phyloP scores from a whole-genome alignment of 2,113 vertebrate species.

The Plestiodon gilberti region DNA sequence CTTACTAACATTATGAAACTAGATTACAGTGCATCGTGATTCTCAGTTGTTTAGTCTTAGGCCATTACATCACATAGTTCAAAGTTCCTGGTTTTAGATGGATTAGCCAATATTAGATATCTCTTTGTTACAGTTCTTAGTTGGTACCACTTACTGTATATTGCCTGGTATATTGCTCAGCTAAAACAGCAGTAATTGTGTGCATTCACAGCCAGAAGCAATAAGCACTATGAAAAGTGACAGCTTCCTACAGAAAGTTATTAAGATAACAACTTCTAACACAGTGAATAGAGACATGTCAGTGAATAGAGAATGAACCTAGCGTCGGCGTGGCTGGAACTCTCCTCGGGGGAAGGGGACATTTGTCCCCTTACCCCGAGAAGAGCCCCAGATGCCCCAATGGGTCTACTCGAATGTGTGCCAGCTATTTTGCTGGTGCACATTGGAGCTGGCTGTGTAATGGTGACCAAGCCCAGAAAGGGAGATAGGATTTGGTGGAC shows the following conservation, averaged over 20 bases:
- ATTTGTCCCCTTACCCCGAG: no score
- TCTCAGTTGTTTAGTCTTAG: constrained; percentile 2
- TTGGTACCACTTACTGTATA: neutral
- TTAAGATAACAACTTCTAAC: neutral
- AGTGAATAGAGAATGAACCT: no score
- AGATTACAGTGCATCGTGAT: constrained; percentile 7
- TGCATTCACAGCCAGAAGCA: neutral
- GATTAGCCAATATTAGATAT: neutral
- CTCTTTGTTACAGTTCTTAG: neutral
- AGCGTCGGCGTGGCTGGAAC: no score
- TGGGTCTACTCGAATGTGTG: no score
- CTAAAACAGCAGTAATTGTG: neutral
- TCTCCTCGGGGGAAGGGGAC: no score
- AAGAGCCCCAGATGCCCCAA: no score
- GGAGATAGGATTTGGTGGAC: no score
- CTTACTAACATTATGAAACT: constrained; percentile 24
- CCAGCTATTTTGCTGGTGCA: no score
- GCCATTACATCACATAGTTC: constrained; percentile 3
- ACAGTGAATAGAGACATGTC: no score
- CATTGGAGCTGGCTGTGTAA: no score
- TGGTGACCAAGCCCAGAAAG: no score
- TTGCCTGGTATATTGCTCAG: neutral
- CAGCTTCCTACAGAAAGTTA: neutral
- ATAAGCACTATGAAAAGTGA: neutral
- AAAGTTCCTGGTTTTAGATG: constrained; percentile 15